phyloP scores from a whole-genome alignment of 2,113 vertebrate genomes.

The Callospermophilus lateralis region DNA sequence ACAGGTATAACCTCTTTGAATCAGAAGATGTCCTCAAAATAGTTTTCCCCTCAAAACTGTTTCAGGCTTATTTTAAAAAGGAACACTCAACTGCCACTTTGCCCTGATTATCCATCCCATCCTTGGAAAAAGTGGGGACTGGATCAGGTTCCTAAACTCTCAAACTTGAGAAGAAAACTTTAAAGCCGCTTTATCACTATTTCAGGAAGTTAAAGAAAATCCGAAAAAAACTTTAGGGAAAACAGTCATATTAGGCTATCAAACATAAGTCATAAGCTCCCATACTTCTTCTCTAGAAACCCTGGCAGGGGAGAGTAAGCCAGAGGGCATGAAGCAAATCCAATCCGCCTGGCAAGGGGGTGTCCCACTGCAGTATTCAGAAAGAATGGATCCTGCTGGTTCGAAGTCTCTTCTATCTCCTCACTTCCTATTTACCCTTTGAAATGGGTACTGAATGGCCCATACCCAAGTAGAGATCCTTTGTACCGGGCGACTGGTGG shows the following conservation, averaged over 20 bases:
- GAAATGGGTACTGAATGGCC: conserved; percentile 50
- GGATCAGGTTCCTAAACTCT: conserved; percentile 29
- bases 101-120: not conserved
- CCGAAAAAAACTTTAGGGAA: not conserved
- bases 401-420: not conserved
- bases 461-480: conserved; percentile 66
- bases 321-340: conserved; percentile 43
- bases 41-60: conserved; percentile 44
- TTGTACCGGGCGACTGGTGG: conserved; percentile 51
- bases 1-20: not conserved
- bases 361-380: conserved; percentile 48
- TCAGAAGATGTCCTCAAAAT: conserved; percentile 1
- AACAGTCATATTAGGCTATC: conserved; percentile 13
- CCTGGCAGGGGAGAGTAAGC: not conserved
- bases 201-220: conserved; percentile 37
- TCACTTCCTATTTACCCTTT: conserved; percentile 64
- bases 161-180: conserved; percentile 57
- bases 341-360: conserved; percentile 18
- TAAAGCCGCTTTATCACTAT: not conserved
- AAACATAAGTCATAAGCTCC: not conserved
- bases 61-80: conserved; percentile 50
- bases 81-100: conserved; percentile 2
- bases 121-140: conserved; percentile 11
- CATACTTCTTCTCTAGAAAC: not conserved
- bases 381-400: conserved; percentile 15